phyloP scores from a whole-genome alignment of 2,797 vertebrate species.

The Phoebastria nigripes region DNA sequence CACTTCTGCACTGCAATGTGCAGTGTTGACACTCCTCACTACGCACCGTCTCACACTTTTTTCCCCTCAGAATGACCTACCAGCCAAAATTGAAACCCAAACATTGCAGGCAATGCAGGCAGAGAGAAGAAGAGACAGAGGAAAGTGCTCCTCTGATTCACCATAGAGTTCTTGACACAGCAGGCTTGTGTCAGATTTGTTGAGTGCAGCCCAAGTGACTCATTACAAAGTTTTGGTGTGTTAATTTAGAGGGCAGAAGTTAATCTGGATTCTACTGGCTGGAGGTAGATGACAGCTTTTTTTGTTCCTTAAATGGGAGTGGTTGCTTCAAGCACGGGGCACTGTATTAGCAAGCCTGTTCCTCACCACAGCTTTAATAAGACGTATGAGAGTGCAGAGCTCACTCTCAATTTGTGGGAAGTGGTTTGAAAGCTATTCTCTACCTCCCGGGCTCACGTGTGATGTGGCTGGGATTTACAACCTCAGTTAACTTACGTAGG shows the following conservation, averaged over 20 bases:
- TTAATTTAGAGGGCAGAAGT: neutral
- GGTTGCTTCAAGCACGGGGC: neutral
- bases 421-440: slow-evolving; percentile 29
- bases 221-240: neutral
- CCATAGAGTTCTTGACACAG: neutral
- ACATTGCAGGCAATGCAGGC: fast-evolving
- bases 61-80: neutral
- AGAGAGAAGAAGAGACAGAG: neutral
- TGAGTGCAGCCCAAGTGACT: neutral
- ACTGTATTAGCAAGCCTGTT: neutral
- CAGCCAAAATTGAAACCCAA: neutral
- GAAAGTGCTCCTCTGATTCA: neutral
- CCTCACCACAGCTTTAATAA: slow-evolving; percentile 30
- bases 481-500: neutral
- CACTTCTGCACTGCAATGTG: neutral
- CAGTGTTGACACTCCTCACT: neutral
- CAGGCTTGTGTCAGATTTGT: neutral
- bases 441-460: slow-evolving; percentile 3
- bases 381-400: neutral
- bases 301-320: neutral
- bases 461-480: slow-evolving; percentile 45
- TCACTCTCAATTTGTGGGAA: slow-evolving; percentile 40
- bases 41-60: fast-evolving
- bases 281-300: neutral
- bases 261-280: neutral